Evolutionary conservation across 2,797 vertebrate genomes (phyloP).

Genomic region (Crax fasciolata): DNA sequence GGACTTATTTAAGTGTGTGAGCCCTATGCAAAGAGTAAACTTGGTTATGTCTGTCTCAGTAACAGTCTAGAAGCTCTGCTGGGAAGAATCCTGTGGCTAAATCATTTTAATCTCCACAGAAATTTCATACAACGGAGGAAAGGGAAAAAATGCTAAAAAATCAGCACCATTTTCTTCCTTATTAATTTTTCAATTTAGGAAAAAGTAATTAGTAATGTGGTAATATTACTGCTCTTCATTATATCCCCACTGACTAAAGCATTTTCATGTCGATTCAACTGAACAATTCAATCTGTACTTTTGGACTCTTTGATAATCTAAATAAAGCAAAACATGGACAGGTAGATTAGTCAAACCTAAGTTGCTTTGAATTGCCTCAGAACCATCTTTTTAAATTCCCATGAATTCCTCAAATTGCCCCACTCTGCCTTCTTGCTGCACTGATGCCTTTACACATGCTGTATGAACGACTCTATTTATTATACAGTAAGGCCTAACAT

Average conservation of each 20-base stretch:
- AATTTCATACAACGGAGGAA: not conserved
- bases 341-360: not conserved
- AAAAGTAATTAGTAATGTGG: constrained; percentile 20
- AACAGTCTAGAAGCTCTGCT: not conserved
- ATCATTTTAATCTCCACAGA: not conserved
- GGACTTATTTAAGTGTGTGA: not conserved
- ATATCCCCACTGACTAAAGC: not conserved
- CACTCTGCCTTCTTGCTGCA: not conserved
- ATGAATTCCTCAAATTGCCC: not conserved
- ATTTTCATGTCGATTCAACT: constrained; percentile 16
- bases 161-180: constrained; percentile 10
- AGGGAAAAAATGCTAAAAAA: not conserved
- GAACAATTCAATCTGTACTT: not conserved
- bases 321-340: not conserved
- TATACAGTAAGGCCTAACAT: not conserved
- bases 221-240: constrained; percentile 37
- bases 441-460: not conserved
- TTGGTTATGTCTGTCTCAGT: not conserved
- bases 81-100: not conserved
- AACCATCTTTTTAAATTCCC: not conserved
- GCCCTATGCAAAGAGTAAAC: fast-evolving
- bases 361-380: not conserved
- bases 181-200: constrained; percentile 60
- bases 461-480: not conserved
- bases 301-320: not conserved